Evolutionary conservation across 2,888 invertebrate genomes (phyloP).

Genomic region (Brenthis daphne): DNA sequence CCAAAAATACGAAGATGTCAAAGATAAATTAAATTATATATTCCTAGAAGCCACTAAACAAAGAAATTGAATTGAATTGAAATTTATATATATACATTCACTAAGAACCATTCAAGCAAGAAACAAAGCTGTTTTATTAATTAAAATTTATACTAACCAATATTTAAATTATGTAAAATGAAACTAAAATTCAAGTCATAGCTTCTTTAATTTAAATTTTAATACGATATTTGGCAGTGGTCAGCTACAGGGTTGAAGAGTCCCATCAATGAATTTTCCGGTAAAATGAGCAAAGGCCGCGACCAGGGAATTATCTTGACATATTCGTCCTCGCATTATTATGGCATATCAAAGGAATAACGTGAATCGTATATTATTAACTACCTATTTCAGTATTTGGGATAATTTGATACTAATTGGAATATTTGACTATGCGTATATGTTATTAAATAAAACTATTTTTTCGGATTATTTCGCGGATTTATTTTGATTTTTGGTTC

Average conservation of each 20-base stretch:
- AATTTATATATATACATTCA: background rate
- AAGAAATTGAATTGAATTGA: too few relatives aligned
- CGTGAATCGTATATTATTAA: background rate
- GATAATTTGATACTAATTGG: background rate
- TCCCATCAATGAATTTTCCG: conserved; percentile 28
- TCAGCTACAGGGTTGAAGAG: conserved; percentile 1
- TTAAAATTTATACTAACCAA: conserved; percentile 3
- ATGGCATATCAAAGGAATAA: conserved; percentile 23
- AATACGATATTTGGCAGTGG: conserved; percentile 13
- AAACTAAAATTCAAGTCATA: conserved; percentile 2
- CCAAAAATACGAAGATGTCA: too few relatives aligned
- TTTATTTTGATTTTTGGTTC: too few relatives aligned
- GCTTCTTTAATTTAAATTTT: conserved; percentile 5
- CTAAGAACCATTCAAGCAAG: background rate
- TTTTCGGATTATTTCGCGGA: too few relatives aligned
- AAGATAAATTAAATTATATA: too few relatives aligned
- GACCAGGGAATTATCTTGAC: conserved; percentile 24
- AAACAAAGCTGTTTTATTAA: background rate
- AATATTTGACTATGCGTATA: background rate
- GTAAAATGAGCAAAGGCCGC: conserved; percentile 18
- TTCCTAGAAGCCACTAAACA: too few relatives aligned
- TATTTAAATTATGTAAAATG: conserved; percentile 4
- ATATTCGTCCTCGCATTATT: conserved; percentile 19
- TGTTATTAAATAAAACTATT: too few relatives aligned
- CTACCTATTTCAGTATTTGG: background rate